These are phyloP conservation scores for Nyctalus aviator DNA, from an alignment of 2,797 vertebrate species.

Conservation along the genomic window DNA sequence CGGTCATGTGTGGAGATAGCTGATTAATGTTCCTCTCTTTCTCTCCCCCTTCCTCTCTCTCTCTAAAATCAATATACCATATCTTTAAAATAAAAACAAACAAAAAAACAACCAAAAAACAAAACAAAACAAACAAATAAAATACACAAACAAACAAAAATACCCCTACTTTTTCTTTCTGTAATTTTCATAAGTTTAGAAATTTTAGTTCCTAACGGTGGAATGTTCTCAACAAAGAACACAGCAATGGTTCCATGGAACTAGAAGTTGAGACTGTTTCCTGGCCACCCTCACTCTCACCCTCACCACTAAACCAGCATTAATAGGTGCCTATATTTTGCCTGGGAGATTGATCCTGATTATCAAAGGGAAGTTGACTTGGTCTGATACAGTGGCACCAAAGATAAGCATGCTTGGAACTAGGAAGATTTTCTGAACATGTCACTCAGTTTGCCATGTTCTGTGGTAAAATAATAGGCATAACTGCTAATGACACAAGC, in stretches of 20 bases:
- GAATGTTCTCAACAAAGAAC: neutral
- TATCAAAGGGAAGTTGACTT: neutral
- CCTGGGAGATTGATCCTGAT: neutral
- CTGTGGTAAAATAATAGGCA: neutral
- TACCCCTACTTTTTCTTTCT: neutral
- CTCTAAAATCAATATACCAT: no score
- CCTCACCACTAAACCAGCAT: neutral
- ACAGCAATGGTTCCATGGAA: neutral
- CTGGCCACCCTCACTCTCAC: neutral
- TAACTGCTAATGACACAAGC: neutral
- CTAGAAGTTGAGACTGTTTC: neutral
- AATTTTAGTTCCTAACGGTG: neutral
- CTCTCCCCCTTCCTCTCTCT: neutral
- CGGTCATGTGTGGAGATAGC: neutral
- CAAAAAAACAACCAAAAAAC: no score
- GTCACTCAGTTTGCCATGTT: neutral
- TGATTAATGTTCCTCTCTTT: neutral
- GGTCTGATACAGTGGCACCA: neutral
- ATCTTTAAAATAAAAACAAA: no score
- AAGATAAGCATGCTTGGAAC: neutral
- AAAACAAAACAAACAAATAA: neutral
- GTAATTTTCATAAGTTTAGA: neutral
- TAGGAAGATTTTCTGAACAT: neutral
- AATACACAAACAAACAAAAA: neutral
- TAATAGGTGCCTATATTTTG: neutral